Percentiles rank a stretch among this genome's conserved stretches.
Evolutionary conservation across 2,888 invertebrate species (phyloP).

Genomic region (Dasypogon diadema): DNA sequence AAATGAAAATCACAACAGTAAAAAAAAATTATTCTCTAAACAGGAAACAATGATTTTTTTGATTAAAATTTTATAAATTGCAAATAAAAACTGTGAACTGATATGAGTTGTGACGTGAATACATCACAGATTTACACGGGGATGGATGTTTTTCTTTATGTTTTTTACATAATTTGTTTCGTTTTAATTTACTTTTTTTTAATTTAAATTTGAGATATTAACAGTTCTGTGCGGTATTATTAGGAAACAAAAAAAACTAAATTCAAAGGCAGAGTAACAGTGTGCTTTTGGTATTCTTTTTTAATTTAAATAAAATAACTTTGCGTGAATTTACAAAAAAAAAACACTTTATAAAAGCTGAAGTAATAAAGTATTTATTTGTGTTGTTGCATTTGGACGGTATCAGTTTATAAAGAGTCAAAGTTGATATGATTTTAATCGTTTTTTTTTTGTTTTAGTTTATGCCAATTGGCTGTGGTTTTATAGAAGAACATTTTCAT

Average conservation of each 20-base stretch:
- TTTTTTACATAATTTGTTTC: too few species aligned
- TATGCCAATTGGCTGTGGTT: background rate
- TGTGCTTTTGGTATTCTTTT: background rate
- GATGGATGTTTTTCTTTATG: background rate
- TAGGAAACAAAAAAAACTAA: background rate
- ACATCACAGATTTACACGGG: background rate
- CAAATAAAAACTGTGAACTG: slow-evolving; percentile 2
- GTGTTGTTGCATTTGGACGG: slow-evolving; percentile 37
- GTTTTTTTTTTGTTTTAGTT: background rate
- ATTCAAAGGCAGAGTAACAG: background rate
- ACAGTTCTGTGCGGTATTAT: background rate
- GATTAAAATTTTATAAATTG: slow-evolving; percentile 4
- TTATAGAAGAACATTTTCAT: background rate
- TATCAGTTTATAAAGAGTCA: slow-evolving; percentile 15
- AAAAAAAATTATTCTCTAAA: slow-evolving; percentile 27
- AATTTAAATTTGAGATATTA: background rate
- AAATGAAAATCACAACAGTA: slow-evolving; percentile 32
- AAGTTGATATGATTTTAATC: slow-evolving; percentile 6
- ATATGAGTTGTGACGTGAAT: slow-evolving; percentile 10
- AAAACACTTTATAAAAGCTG: background rate
- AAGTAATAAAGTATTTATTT: too few species aligned
- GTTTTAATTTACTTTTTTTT: background rate
- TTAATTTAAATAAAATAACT: background rate
- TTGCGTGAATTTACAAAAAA: too few species aligned
- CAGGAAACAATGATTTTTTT: slow-evolving; percentile 41